Evolutionary conservation across 2,113 vertebrate genomes (phyloP), one percentile per base, ranked within the genome.

Genomic region (Australoheros scitulus): DNA sequence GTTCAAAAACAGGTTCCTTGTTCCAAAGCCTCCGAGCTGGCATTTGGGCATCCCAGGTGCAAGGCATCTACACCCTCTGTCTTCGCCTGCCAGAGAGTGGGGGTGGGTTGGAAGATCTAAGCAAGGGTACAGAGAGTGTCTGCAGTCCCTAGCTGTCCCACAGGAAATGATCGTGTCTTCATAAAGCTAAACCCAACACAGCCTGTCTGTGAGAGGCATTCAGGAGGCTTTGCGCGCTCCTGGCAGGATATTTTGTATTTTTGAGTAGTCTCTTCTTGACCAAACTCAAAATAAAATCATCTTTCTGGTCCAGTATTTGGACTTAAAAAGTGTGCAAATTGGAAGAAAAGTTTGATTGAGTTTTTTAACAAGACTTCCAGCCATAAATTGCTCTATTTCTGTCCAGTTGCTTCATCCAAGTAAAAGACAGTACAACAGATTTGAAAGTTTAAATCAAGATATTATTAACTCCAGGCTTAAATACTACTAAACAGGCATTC

Each of bases 41-140:
- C 94, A 94, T 95, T 94, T 92, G 93, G 83, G 81, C 87, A 3
- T 89, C 92, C 89, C 94, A 95, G 94, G 94, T 94, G 93, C 92
- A 89, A 74, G 89, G 92, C 87, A 89, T 81, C 83, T 83, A 92
- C 90, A 84, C 93, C 92, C 89, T 87, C 91, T 85, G 86, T 90
- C 89, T 90, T 90, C 1, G 81, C 87, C 84, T 92, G 93, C 93
- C 93, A 92, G 88, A 77, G 82, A 85, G 84, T 75, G 87, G 83
- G 88, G 75, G 87, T 60, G 79, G 81, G 38, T 55, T 50, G 82
- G 80, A 79, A 74, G 79, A 68, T 76, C 77, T 70, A 29, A 77
- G 83, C 81, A 59, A 79, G 87, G 79, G 34, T 50, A 91, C 64
- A 86, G 84, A 91, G 86, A 86, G 88, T 79, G 91, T 90, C 87